Evolutionary conservation across 2,888 invertebrate species (phyloP).

Genomic region (Laspeyria flexula): DNA sequence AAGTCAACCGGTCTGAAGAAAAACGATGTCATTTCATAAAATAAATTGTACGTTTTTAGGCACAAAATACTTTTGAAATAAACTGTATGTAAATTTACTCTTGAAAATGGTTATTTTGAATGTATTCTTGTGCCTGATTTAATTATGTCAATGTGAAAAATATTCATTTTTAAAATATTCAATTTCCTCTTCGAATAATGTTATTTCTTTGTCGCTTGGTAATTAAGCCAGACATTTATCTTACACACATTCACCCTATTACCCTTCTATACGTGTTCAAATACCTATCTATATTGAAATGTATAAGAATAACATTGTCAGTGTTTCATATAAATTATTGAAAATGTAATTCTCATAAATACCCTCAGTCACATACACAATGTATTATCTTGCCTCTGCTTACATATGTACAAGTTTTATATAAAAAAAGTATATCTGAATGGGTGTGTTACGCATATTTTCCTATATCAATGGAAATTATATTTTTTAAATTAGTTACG

Average conservation of each 20-base stretch:
- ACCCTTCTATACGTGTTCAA: conserved; percentile 8
- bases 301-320: conserved; percentile 25
- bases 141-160: too few relatives aligned
- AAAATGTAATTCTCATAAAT: conserved; percentile 14
- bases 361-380: conserved; percentile 17
- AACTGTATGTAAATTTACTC: too few relatives aligned
- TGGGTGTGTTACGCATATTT: conserved; percentile 66
- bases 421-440: conserved; percentile 45
- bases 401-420: conserved; percentile 52
- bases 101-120: too few relatives aligned
- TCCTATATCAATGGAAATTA: conserved; percentile 72
- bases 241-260: background rate
- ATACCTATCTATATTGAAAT: conserved; percentile 15
- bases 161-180: too few relatives aligned
- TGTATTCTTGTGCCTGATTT: too few relatives aligned
- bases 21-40: background rate
- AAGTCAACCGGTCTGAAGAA: background rate
- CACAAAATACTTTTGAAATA: too few relatives aligned
- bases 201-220: too few relatives aligned
- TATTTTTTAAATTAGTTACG: conserved; percentile 72
- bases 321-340: conserved; percentile 28
- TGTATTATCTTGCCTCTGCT: conserved; percentile 58
- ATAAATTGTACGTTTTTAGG: too few relatives aligned
- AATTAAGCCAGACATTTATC: too few relatives aligned
- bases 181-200: too few relatives aligned